Evolutionary conservation across 2,888 invertebrate species (phyloP).

Genomic region (Conchocele bisecta): DNA sequence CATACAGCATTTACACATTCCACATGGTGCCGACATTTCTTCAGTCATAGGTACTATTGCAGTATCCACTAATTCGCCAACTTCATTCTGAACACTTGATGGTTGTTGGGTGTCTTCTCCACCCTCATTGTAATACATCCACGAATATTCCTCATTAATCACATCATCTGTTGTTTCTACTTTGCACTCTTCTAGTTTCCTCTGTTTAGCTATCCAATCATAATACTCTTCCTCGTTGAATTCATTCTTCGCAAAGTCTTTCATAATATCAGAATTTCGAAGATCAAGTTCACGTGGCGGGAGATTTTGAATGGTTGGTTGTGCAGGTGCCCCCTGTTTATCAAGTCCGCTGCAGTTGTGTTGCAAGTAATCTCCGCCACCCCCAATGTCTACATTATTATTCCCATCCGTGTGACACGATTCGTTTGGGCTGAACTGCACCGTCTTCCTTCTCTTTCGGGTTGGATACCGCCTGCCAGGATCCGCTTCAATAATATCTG

Average conservation of each 20-base stretch:
- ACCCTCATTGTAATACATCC: slow-evolving; percentile 48
- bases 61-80: too few species aligned
- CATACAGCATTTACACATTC: slow-evolving; percentile 55
- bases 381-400: slow-evolving; percentile 13
- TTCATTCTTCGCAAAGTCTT: slow-evolving; percentile 68
- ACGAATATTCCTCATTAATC: slow-evolving; percentile 42
- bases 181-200: slow-evolving; percentile 40
- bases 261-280: slow-evolving; percentile 6
- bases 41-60: too few species aligned
- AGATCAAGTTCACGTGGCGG: background rate
- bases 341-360: background rate
- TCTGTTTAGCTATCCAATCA: slow-evolving; percentile 45
- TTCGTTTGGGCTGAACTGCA: slow-evolving; percentile 8
- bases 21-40: slow-evolving; percentile 45
- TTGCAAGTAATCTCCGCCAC: slow-evolving; percentile 10
- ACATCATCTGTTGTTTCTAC: background rate
- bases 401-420: background rate
- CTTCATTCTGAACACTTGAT: too few species aligned
- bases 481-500: slow-evolving; percentile 29
- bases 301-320: background rate
- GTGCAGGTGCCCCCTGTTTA: background rate
- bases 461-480: slow-evolving; percentile 38
- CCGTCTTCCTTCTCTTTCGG: slow-evolving; percentile 40
- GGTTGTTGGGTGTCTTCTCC: too few species aligned
- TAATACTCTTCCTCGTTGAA: slow-evolving; percentile 68